Conservation (phyloP, 2,888 invertebrate species). For the Proisotoma minuta region DNA sequence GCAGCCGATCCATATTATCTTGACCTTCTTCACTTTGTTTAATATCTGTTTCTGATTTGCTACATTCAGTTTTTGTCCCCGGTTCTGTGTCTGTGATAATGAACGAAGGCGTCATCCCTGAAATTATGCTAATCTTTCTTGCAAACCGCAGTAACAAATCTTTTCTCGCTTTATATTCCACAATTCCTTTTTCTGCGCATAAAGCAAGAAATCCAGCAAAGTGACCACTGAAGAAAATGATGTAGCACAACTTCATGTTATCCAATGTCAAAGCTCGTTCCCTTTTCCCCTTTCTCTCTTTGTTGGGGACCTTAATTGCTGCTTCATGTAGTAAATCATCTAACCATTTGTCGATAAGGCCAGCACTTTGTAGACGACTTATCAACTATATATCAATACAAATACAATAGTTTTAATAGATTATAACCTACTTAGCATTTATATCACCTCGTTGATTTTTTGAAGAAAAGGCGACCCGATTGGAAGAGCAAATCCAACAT, state of each 20-base stretch:
- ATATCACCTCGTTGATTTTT: constrained; percentile 39
- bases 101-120: constrained; percentile 17
- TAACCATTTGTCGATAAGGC: constrained; percentile 95
- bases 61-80: background rate
- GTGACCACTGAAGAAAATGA: constrained; percentile 31
- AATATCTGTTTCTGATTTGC: background rate
- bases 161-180: constrained; percentile 11
- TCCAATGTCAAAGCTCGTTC: constrained; percentile 32
- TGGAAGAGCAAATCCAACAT: constrained; percentile 45
- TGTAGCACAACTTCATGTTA: constrained; percentile 42
- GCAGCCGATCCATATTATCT: background rate
- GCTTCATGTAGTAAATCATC: constrained; percentile 63
- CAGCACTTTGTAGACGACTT: constrained; percentile 61
- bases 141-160: constrained; percentile 4
- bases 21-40: background rate
- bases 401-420: constrained; percentile 9
- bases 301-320: constrained; percentile 34
- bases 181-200: constrained; percentile 8
- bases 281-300: constrained; percentile 15
- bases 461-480: constrained; percentile 45
- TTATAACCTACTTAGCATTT: background rate
- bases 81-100: constrained; percentile 21
- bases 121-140: constrained; percentile 22
- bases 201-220: constrained; percentile 26
- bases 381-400: constrained; percentile 58